Evolutionary conservation across 2,888 invertebrate genomes (phyloP).

Genomic region (Heliconius hortense): DNA sequence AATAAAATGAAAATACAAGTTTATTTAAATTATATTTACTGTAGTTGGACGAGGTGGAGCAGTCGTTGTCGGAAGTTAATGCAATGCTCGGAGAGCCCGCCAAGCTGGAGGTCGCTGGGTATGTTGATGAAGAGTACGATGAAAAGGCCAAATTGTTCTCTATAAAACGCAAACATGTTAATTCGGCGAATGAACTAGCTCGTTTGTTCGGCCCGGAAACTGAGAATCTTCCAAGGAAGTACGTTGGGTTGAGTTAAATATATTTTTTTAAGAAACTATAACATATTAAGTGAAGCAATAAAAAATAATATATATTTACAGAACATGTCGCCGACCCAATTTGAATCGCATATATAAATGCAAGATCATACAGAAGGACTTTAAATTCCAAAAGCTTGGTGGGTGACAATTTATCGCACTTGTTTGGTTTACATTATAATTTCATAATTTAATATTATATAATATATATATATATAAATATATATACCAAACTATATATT

Average conservation of each 20-base stretch:
- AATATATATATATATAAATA: neutral
- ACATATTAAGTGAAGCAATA: too few relatives aligned
- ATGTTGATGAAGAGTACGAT: slow-evolving; percentile 4
- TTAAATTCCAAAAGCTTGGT: slow-evolving; percentile 46
- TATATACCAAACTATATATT: neutral
- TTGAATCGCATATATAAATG: slow-evolving; percentile 42
- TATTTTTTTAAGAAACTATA: neutral
- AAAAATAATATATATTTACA: slow-evolving; percentile 35
- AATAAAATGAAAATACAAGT: neutral
- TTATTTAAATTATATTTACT: slow-evolving; percentile 25
- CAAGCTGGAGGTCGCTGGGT: neutral
- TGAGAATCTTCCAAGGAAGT: slow-evolving; percentile 39
- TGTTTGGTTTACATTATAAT: neutral
- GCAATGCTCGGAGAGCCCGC: slow-evolving; percentile 55
- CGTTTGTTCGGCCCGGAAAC: slow-evolving; percentile 54
- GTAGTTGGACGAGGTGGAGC: slow-evolving; percentile 63
- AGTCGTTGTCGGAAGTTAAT: slow-evolving; percentile 58
- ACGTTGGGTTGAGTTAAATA: neutral
- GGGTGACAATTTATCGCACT: slow-evolving; percentile 27
- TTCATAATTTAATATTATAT: neutral
- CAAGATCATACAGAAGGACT: slow-evolving; percentile 45
- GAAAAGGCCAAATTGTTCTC: slow-evolving; percentile 27
- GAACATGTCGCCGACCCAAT: slow-evolving; percentile 46
- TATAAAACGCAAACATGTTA: slow-evolving; percentile 51
- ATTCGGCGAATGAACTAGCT: slow-evolving; percentile 51